A percentile compares a stretch with the other conserved stretches of the same genome.
Evolutionary conservation across 2,888 invertebrate species (phyloP).

Genomic region (Cremastinae sp.): DNA sequence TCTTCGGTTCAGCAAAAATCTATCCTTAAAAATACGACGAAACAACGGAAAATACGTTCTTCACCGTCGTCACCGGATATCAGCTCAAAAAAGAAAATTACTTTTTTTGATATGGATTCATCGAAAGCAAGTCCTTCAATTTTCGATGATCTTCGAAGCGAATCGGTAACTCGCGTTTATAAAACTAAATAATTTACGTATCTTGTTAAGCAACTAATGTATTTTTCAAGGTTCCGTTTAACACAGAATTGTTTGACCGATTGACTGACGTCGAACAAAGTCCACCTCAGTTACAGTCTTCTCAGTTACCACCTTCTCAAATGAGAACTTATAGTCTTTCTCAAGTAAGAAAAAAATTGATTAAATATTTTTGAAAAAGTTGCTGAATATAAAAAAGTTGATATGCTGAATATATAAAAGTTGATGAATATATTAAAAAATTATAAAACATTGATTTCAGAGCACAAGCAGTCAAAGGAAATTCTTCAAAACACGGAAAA

Average conservation of each 20-base stretch:
- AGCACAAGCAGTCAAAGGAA: too few relatives aligned
- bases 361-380: neutral
- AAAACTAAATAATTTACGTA: neutral
- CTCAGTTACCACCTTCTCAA: constrained; percentile 17
- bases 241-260: constrained; percentile 31
- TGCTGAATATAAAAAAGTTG: too few relatives aligned
- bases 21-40: constrained; percentile 42
- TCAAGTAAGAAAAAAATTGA: constrained; percentile 30
- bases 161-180: constrained; percentile 9
- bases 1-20: constrained; percentile 41
- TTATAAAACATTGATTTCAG: too few relatives aligned
- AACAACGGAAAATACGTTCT: constrained; percentile 39
- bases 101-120: constrained; percentile 34
- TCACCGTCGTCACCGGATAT: constrained; percentile 40
- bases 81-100: constrained; percentile 34
- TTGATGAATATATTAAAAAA: neutral
- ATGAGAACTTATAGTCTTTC: constrained; percentile 20
- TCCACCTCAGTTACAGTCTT: constrained; percentile 41
- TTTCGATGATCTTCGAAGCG: neutral
- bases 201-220: neutral
- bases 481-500: too few relatives aligned
- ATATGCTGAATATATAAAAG: neutral
- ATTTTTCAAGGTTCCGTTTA: constrained; percentile 10
- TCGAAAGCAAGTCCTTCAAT: constrained; percentile 50
- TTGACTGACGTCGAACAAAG: constrained; percentile 20